Evolutionary conservation across 1,140 invertebrate genomes (phyloP), one percentile per base, ranked within the genome.

Genomic region (Linepithema humile): DNA sequence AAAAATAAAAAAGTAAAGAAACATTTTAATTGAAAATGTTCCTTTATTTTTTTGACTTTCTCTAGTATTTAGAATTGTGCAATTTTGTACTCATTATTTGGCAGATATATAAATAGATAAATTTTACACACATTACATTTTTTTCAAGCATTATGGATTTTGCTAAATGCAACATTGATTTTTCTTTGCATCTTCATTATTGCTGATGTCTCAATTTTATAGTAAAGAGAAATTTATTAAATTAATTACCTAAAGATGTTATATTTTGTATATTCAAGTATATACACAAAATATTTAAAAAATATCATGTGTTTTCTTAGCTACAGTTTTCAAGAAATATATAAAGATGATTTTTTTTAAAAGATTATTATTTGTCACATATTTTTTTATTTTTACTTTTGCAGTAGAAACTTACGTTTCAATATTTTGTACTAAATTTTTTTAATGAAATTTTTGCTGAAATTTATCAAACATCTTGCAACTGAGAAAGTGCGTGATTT

Each of bases 141-240:
- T 57, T 67, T 55, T 69, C 23, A 32, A 55, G 20, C 35, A 78
- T 20, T 7, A 23, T 69, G n/a, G 67, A 55, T 78, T 43, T 26
- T 38, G 32, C 7, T 40, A 32, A 29, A 17, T 62, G 55, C 64
- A 53, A 78, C 45, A 53, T 38, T 26, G 3, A 78, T 1, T 69
- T 1, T 38, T 40, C 12, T 53, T 67, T 67, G 75, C 75, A 69
- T 26, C 29, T 29, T 78, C 32, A 32, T 57, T 57, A 26, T 80
- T 65, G 35, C 23, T 80, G 50, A 45, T 53, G 10, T 67, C 38
- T 70, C n/a, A 0, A 48, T 23, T 29, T 67, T 43, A 29, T 43
- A 35, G 40, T 57, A 55, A 69, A n/a, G 69, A 20, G 4, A 50
- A 50, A 38, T 50, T 0, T 4, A 17, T n/a, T 59, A 43, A 60